phyloP scores from a whole-genome alignment of 35 echinoderm and acorn worm species.

The Ophioderma brevispina region DNA sequence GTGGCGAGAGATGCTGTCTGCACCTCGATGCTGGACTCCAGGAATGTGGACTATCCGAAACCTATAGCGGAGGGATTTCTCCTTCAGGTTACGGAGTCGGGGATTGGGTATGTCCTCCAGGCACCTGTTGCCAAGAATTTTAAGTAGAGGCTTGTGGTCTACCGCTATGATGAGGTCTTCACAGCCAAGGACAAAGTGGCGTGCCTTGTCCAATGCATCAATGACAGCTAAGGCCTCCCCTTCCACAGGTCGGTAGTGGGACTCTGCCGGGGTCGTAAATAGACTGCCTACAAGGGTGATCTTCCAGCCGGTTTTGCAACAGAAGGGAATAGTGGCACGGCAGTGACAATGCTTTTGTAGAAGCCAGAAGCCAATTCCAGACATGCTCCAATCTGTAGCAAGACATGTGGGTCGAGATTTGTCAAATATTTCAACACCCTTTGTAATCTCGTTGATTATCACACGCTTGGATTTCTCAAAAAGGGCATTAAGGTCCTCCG shows the following conservation, averaged over 20 bases:
- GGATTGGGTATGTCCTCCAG: slow-evolving; percentile 63
- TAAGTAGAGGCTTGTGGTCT: slow-evolving; percentile 67
- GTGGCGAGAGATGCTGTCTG: slow-evolving; percentile 43
- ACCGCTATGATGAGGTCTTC: no score
- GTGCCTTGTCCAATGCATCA: slow-evolving; percentile 41
- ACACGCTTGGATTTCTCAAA: slow-evolving; percentile 1
- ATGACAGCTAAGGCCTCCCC: slow-evolving; percentile 49
- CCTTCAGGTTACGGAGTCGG: slow-evolving; percentile 59
- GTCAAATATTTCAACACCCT: slow-evolving; percentile 44
- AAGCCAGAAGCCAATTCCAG: slow-evolving; percentile 51
- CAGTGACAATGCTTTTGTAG: slow-evolving; percentile 60
- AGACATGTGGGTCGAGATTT: slow-evolving; percentile 25
- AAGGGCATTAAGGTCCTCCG: background rate
- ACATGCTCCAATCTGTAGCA: slow-evolving; percentile 46
- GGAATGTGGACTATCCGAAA: slow-evolving; percentile 50
- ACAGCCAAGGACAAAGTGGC: slow-evolving; percentile 68
- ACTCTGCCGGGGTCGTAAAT: slow-evolving; percentile 37
- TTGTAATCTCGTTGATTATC: slow-evolving; percentile 22
- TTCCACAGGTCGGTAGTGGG: slow-evolving; percentile 42
- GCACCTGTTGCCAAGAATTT: slow-evolving; percentile 30
- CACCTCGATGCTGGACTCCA: slow-evolving; percentile 18
- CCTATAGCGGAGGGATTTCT: slow-evolving; percentile 57
- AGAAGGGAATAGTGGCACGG: slow-evolving; percentile 3
- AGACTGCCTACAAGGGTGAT: slow-evolving; percentile 39
- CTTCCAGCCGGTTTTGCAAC: slow-evolving; percentile 53